Evolutionary conservation across 1,140 invertebrate species (phyloP), one percentile per base, ranked within the genome.

Genomic region (Zaprionus inermis): DNA sequence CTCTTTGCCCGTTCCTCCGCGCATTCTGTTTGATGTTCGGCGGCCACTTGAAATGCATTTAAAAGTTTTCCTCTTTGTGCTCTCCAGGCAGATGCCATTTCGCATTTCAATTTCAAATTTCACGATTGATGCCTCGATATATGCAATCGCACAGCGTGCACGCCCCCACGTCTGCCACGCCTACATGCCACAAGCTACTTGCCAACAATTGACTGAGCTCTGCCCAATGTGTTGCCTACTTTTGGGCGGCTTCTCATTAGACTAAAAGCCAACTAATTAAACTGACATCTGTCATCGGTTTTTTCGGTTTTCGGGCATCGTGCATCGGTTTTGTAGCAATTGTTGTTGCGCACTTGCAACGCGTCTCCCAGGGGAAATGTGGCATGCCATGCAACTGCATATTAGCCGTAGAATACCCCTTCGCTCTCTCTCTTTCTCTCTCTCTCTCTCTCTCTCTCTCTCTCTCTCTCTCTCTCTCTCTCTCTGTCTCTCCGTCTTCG

Each of bases 11-110:
- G n/a, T n/a, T n/a, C n/a, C n/a, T n/a, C n/a, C n/a, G n/a, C n/a
- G n/a, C n/a, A n/a, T 36, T 34, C 11, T 82, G 83, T 86, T 86
- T 86, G 83, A 86, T 86, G 83, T 86, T 88, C 63, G 69, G 75
- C 72, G 67, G 70, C 79, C 83, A 89, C 83, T 88, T 72, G 70
- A 88, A 76, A 88, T 88, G 83, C 83, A 88, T 88, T 85, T 85
- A 68, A 76, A 76, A 56, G 46, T 70, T 75, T 58, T 67, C 32
- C 38, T 71, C 59, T 60, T 70, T 71, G 51, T 28, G 63, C 49
- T 28, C 30, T 32, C 30, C 24, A 75, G 55, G 68, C 61, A 46
- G 30, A 10, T 49, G 52, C 18, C 36, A 7, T 41, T 32, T 59
- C 51, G 49, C 34, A 58, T 78, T 75, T 61, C 41, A 76, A 79